Base-by-base conservation (phyloP, 2,797 vertebrate species). In the Phrynocephalus guinanensis region DNA sequence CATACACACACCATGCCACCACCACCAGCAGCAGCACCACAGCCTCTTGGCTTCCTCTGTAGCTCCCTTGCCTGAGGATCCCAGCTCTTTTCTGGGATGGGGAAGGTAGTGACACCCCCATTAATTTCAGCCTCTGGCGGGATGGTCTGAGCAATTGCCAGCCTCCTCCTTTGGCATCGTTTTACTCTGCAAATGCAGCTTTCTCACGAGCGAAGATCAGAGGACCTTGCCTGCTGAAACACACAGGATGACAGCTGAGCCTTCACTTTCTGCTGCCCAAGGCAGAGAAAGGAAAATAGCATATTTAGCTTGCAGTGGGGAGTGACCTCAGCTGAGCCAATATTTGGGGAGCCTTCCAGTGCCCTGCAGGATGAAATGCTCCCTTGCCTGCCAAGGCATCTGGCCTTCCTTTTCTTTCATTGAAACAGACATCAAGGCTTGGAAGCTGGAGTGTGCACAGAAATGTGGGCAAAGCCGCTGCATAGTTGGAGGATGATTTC, bases 331-430 rank as follows among this genome's bases (percentile, higher is more conserved):
- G 91, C 76, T 3, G 56, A 83, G 90, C 90, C 88, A 90, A 93
- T 89, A 66, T 91, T 92, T 92, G 92, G 91, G 93, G 91, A 93
- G 85, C 90, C 16, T 90, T 88, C 89, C 91, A 93, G 83, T 3
- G 1, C 26, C n/a, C 18, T 50, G 15, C 3, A 22, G 67, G 81
- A 18, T 6, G 33, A 60, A 60, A 9, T n/a, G 60, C 56, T 38
- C 79, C 22, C 30, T 33, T 24, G 5, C 18, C 60, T 66, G 60
- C 60, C 60, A 63, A 63, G 18, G 60, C 60, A 5, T 15, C 60
- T 63, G 15, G 18, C 60, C 28, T 66, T 70, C 38, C 30, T 20
- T 38, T n/a, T 20, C 15, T 20, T 8, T 38, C 13, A 3, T 7
- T 15, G 16, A 20, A 26, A 11, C 4, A 66, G 78, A 79, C 38